Evolutionary conservation across 2,888 invertebrate genomes (phyloP).

Genomic region (Tribolium freemani): DNA sequence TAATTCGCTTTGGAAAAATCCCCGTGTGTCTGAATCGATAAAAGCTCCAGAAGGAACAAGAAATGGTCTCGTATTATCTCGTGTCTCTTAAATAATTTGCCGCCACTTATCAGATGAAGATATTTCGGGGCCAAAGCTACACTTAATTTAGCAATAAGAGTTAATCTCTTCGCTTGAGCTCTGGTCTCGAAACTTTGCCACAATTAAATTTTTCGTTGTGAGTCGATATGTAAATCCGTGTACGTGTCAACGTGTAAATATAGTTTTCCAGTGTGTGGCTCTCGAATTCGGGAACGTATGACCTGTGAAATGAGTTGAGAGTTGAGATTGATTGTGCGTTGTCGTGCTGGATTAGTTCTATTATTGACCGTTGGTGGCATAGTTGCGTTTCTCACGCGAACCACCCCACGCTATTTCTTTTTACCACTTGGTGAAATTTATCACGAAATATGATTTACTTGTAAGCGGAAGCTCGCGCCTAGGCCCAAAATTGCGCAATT

Average conservation of each 20-base stretch:
- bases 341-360: constrained; percentile 61
- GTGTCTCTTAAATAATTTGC: constrained; percentile 36
- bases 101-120: constrained; percentile 36
- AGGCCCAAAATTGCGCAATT: constrained; percentile 27
- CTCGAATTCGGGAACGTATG: constrained; percentile 44
- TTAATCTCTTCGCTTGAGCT: constrained; percentile 20
- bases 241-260: constrained; percentile 31
- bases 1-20: too few species aligned
- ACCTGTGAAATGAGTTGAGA: constrained; percentile 50
- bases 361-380: constrained; percentile 57
- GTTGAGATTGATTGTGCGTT: constrained; percentile 63
- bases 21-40: constrained; percentile 1
- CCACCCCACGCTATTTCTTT: constrained; percentile 56
- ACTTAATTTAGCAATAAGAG: constrained; percentile 35
- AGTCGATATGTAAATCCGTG: constrained; percentile 15
- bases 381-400: constrained; percentile 59
- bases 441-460: constrained; percentile 61
- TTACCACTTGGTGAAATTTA: constrained; percentile 60
- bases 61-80: constrained; percentile 25
- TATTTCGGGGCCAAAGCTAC: constrained; percentile 28
- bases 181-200: not conserved
- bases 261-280: constrained; percentile 30
- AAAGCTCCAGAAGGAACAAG: constrained; percentile 6
- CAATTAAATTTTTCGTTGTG: not conserved
- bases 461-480: constrained; percentile 48